A percentile compares a stretch with the other conserved stretches of the same genome.
These are phyloP conservation scores for Epinephelus awoara DNA, from an alignment of 2,797 vertebrate species.

Conservation along the genomic window DNA sequence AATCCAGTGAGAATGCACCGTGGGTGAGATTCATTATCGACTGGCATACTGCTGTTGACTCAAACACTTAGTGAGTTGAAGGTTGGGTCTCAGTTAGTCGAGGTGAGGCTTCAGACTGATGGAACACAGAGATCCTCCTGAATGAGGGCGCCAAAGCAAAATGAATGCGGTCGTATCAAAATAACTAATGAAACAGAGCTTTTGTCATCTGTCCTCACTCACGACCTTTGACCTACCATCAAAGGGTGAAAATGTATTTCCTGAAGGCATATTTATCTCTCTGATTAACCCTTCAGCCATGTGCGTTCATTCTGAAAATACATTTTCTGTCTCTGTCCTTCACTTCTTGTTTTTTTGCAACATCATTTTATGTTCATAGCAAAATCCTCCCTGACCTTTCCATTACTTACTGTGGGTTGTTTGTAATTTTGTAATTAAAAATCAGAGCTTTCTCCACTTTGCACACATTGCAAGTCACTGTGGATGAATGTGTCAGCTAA, in stretches of 20 bases:
- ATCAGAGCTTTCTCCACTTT: background rate
- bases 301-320: no score
- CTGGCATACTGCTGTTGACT: background rate
- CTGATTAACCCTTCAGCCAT: background rate
- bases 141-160: slow-evolving; percentile 6
- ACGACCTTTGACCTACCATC: slow-evolving; percentile 12
- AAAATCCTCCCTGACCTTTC: slow-evolving; percentile 12
- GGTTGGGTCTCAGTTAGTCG: background rate
- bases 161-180: slow-evolving; percentile 4
- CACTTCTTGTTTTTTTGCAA: background rate
- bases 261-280: background rate
- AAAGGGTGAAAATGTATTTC: background rate
- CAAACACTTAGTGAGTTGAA: no score
- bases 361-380: background rate
- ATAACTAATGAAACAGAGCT: slow-evolving; percentile 12
- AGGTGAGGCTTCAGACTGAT: background rate
- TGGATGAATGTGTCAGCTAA: slow-evolving; percentile 19
- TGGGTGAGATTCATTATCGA: background rate
- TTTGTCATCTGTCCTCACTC: background rate
- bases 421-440: slow-evolving; percentile 38
- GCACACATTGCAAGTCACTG: slow-evolving; percentile 7
- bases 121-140: slow-evolving; percentile 19
- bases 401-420: background rate
- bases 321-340: background rate
- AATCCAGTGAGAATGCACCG: background rate